phyloP scores from a whole-genome alignment of 2,113 vertebrate species.

The Dissostichus mawsoni region DNA sequence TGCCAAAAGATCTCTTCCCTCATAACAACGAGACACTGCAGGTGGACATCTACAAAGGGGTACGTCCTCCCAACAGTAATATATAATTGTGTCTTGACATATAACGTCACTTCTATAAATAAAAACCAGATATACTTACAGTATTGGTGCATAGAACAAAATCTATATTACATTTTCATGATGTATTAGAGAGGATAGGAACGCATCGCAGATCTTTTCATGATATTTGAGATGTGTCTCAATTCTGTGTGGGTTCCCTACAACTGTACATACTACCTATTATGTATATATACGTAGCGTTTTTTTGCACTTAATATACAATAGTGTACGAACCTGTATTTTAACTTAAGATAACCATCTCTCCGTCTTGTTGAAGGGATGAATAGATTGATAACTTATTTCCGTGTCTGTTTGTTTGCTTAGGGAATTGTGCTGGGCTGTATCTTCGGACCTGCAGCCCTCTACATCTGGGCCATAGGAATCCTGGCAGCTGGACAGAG shows the following conservation, averaged over 20 bases:
- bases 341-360: background rate
- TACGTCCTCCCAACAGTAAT: conserved; percentile 65
- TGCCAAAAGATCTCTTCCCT: conserved; percentile 87
- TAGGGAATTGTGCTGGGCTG: conserved; percentile 94
- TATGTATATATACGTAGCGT: too few species aligned
- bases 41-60: conserved; percentile 98
- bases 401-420: background rate
- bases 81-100: background rate
- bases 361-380: background rate
- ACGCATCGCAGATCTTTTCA: too few species aligned
- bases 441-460: conserved; percentile 92
- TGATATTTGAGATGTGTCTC: too few species aligned
- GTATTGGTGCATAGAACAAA: background rate
- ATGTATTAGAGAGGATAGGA: background rate
- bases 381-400: background rate
- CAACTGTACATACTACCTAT: too few species aligned
- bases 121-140: background rate
- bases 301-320: too few species aligned
- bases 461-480: conserved; percentile 97
- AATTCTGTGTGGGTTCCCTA: too few species aligned
- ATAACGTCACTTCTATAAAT: background rate
- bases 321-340: too few species aligned
- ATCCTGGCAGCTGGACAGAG: conserved; percentile 98
- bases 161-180: background rate
- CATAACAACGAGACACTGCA: conserved; percentile 85